These are phyloP conservation scores for Scalopus aquaticus DNA, from an alignment of 2,113 vertebrate species.

Conservation along the genomic window DNA sequence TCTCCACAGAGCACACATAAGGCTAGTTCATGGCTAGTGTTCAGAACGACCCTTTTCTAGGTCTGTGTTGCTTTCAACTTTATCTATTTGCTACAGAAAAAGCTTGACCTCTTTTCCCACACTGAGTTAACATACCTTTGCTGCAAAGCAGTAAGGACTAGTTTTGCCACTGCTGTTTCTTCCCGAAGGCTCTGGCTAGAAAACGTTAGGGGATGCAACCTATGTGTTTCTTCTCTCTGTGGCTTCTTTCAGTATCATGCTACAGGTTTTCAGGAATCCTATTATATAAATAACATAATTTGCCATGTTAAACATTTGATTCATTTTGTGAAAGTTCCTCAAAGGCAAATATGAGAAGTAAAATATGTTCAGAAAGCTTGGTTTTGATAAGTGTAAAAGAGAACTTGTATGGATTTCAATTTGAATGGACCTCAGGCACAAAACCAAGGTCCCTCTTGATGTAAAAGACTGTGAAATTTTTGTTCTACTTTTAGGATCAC, in stretches of 20 bases:
- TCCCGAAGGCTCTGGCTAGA: neutral
- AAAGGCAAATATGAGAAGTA: constrained; percentile 66
- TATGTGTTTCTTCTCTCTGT: neutral
- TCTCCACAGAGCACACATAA: constrained; percentile 54
- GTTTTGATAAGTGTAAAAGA: constrained; percentile 68
- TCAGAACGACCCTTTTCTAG: constrained; percentile 39
- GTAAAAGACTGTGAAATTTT: constrained; percentile 70
- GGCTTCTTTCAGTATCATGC: constrained; percentile 42
- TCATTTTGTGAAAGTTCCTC: constrained; percentile 69
- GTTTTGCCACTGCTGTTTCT: neutral
- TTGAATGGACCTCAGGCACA: constrained; percentile 76
- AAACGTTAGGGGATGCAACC: constrained; percentile 2
- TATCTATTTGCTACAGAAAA: constrained; percentile 46
- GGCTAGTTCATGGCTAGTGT: constrained; percentile 55
- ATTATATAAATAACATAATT: constrained; percentile 72
- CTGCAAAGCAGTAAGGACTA: constrained; percentile 50
- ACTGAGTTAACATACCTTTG: constrained; percentile 48
- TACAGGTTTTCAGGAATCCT: constrained; percentile 50
- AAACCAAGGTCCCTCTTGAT: constrained; percentile 68
- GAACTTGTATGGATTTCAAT: constrained; percentile 60
- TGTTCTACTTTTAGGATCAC: constrained; percentile 73
- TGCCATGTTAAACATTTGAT: constrained; percentile 70
- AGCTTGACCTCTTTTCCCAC: constrained; percentile 61
- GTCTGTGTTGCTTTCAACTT: constrained; percentile 71
- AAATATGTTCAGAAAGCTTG: constrained; percentile 64